phyloP scores from a whole-genome alignment of 2,113 vertebrate species.

The Nycticorax nycticorax region DNA sequence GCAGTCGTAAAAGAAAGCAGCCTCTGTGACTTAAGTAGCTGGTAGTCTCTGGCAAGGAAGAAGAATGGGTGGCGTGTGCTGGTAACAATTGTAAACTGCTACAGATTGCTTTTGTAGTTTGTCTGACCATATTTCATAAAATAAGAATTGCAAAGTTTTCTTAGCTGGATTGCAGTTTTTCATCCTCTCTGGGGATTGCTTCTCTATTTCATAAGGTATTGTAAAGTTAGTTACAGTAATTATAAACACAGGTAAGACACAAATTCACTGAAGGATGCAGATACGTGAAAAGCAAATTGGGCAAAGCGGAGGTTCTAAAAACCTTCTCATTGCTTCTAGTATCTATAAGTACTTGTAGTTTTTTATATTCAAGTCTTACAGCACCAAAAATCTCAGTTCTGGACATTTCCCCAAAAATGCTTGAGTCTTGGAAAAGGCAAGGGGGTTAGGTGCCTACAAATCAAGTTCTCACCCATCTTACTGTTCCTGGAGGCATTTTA shows the following conservation, averaged over 20 bases:
- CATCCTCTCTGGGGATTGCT: not conserved
- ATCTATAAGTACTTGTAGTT: not conserved
- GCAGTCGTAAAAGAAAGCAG: not conserved
- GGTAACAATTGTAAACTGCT: not conserved
- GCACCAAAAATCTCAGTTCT: not conserved
- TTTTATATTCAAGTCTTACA: not conserved
- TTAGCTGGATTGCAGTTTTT: not conserved
- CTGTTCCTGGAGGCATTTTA: not conserved
- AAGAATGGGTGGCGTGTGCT: not conserved
- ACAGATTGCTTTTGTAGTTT: not conserved
- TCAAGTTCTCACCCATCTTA: not conserved
- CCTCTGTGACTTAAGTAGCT: not conserved
- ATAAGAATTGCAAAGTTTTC: not conserved
- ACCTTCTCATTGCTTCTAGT: not conserved
- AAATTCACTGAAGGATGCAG: not conserved
- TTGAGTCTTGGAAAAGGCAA: not conserved
- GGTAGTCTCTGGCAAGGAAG: not conserved
- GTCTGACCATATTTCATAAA: not conserved
- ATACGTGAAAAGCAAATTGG: not conserved
- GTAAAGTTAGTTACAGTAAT: not conserved
- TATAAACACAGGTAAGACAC: not conserved
- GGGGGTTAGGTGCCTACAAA: not conserved
- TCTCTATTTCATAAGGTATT: not conserved
- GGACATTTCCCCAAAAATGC: not conserved
- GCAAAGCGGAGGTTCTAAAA: not conserved